These are phyloP conservation scores for Rynchops niger DNA, from an alignment of 2,113 vertebrate species.

Conservation along the genomic window DNA sequence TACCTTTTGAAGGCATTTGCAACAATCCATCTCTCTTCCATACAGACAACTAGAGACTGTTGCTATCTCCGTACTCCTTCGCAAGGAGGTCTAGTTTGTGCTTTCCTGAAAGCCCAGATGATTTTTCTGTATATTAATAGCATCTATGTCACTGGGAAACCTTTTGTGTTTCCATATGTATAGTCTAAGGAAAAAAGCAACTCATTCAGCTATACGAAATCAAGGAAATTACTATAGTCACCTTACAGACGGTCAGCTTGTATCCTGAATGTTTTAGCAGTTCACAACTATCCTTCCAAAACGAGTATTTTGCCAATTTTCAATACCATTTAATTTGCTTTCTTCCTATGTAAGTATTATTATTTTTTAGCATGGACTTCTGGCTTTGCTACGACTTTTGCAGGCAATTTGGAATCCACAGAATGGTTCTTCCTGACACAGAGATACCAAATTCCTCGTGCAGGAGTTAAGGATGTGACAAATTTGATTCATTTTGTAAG, in stretches of 20 bases:
- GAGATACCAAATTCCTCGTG: neutral
- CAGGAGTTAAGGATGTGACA: constrained; percentile 1
- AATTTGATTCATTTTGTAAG: neutral
- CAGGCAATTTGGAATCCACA: neutral
- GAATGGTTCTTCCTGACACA: neutral
- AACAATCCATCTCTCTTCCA: neutral
- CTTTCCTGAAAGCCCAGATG: constrained; percentile 9
- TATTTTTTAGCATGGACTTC: neutral
- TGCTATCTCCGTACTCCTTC: neutral
- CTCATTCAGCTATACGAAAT: constrained; percentile 1
- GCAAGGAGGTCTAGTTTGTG: neutral
- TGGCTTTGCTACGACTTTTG: neutral
- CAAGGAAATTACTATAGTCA: constrained; percentile 3
- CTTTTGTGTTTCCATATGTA: neutral
- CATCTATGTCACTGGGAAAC: neutral
- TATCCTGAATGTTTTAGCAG: neutral
- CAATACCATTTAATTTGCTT: neutral
- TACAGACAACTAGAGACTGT: neutral
- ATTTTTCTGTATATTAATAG: neutral
- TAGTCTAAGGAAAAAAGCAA: constrained; percentile 2
- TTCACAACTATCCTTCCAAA: neutral
- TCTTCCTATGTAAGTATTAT: neutral
- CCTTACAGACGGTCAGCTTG: neutral
- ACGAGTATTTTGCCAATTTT: neutral
- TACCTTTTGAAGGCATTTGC: neutral